Evolutionary conservation across 2,113 vertebrate genomes (phyloP), one percentile per base, ranked within the genome.

Genomic region (Psittacula cyanocephala): DNA sequence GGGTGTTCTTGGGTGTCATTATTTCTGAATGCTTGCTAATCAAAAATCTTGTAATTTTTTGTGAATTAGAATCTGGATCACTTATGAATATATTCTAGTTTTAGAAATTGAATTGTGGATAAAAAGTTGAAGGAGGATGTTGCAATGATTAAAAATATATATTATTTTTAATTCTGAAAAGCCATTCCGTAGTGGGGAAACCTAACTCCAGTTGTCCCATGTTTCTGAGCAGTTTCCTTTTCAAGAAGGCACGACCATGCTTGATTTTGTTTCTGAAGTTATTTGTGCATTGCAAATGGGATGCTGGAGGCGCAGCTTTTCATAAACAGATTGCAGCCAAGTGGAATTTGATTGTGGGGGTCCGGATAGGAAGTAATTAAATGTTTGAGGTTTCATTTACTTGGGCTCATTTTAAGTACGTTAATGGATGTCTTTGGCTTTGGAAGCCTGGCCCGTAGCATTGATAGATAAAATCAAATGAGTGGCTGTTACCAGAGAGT

Each of bases 361-460:
- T 93, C 44, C 25, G 28, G 59, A 39, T 72, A 74, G 87, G 78
- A 71, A 84, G 41, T 82, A 89, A 76, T 92, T 72, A 82, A 89
- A 52, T 69, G 43, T 31, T 76, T 88, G 49, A 81, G 74, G 46
- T 91, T 93, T 86, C 13, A 2, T 83, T 84, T 82, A 65, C 89
- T 77, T 72, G 78, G 6, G 17, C 53, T 86, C 10, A 17, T 68
- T 95, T 87, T 65, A 69, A 85, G 41, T 82, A 57, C 18, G 37
- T 69, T 81, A 86, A 79, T 95, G 59, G 29, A 35, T 50, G 39
- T 31, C 17, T 60, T 57, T 77, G 53, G 75, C 65, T 94, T 89
- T 92, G 76, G 65, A 92, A 87, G 22, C 50, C 53, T 88, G 68
- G 37, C 28, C 33, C n/a, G 59, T 33, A 80, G 39, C 33, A 23